Evolutionary conservation across 2,888 invertebrate species (phyloP), one percentile per base, ranked within the genome.

Genomic region (Epicampocera succincta): DNA sequence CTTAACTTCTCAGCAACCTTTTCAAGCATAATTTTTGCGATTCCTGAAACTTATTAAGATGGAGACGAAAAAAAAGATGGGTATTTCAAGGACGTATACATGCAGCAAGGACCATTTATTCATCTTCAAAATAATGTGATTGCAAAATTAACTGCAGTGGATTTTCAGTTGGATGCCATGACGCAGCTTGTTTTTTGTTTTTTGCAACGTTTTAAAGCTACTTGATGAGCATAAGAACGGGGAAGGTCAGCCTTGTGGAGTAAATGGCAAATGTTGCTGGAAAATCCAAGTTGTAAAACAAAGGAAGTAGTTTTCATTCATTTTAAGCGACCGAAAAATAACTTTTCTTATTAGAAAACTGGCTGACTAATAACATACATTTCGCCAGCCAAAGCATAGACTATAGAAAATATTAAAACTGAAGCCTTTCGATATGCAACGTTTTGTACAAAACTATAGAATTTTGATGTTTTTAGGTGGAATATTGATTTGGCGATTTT

Each of bases 1-100:
- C 63, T 54, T 38, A 54, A 76, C 71, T 71, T 33, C 72, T 78
- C 44, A 65, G 65, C 52, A 72, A 71, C 50, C 40, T 19, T 56
- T 13, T 63, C 19, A 54, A 52, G 15, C 42, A 17, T 46, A 65
- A 65, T 74, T 71, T 60, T 21, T 48, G 40, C 12, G 19, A 72
- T 17, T 52, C 42, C 15, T 33, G 9, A 0, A 46, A 15, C 48
- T 46, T 40, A 19, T 11, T 12, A 42, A 29, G 29, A 29, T 52
- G 52, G 61, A 38, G 44, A 33, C 8, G 17, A 12, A 17, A 42
- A 33, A 29, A 42, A 21, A 40, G 60, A 63, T 15, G 11, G 13
- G 11, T 63, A 29, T 65, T 66, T 48, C 8, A 74, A 74, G 48
- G 48, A 65, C 56, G 54, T 58, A 48, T 33, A 33, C 33, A 17